Conservation (phyloP, 2,888 invertebrate species). For the Andrena trimmerana region DNA sequence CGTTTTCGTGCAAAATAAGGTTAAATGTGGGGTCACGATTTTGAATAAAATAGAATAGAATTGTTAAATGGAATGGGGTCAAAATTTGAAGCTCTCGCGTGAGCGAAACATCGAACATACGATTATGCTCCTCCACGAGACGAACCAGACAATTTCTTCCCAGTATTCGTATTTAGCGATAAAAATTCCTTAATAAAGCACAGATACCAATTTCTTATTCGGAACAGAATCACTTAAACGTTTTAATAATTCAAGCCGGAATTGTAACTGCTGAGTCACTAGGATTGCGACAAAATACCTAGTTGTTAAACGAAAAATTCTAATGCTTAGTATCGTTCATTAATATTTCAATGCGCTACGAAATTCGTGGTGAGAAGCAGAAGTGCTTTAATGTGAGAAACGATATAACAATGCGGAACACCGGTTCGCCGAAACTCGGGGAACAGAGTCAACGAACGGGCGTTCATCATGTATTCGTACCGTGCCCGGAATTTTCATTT, state of each 20-base stretch:
- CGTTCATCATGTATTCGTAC: slow-evolving; percentile 30
- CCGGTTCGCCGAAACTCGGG: slow-evolving; percentile 49
- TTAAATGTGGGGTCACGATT: too few species aligned
- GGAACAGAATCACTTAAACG: background rate
- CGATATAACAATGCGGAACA: slow-evolving; percentile 14
- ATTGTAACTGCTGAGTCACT: slow-evolving; percentile 17
- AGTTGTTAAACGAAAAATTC: background rate
- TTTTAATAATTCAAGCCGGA: slow-evolving; percentile 2
- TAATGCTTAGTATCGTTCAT: too few species aligned
- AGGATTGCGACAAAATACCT: background rate
- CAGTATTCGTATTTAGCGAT: background rate
- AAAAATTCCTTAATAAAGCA: background rate
- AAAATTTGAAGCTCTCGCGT: too few species aligned
- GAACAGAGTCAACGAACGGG: slow-evolving; percentile 51
- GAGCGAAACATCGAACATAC: too few species aligned
- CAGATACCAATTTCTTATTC: background rate
- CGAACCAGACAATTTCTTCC: too few species aligned
- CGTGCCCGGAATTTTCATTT: slow-evolving; percentile 52
- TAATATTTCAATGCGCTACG: background rate
- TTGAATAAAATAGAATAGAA: too few species aligned
- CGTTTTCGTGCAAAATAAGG: background rate
- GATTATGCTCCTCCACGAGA: too few species aligned
- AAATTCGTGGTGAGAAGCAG: background rate
- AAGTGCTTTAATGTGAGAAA: slow-evolving; percentile 7
- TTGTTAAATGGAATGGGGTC: too few species aligned